Evolutionary conservation across 37 sponge, comb jelly and placozoan species (phyloP), one percentile per base, ranked within the genome.

Genomic region (Cliona cf. orientalis): DNA sequence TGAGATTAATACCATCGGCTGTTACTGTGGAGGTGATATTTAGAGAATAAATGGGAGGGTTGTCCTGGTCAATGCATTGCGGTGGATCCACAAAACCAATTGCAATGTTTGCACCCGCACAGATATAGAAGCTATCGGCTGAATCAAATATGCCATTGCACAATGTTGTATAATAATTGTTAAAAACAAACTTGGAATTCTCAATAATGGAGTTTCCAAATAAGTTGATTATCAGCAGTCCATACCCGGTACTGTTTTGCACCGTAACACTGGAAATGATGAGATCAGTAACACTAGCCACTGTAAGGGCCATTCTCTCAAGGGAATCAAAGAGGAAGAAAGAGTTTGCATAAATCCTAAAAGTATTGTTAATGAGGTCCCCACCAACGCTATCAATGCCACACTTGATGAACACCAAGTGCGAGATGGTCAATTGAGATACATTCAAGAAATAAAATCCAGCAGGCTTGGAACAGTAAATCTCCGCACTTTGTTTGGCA

Each of bases 161-260:
- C 5, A 49, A 14, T 19, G 53, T 9, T 6, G 28, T 26, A 22
- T 61, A 26, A 28, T 25, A 61, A 45, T 72, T 72, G 45, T 45
- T 72, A 11, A 25, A 42, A 7, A 42, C 9, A 19, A 72, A 72
- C 33, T 26, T 26, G 11, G 55, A 72, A 7, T 26, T 19, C 26
- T 4, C 29, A 4, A 72, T 45, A 9, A 7, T 35, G 26, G 73
- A 72, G 46, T 46, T n/a, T 45, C 73, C 73, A 29, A 72, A 9
- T 28, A 72, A 28, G n/a, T 72, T 72, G 7, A 19, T 5, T 14
- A 45, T 49, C 32, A 72, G 49, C 25, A 72, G 56, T 38, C 73
- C 73, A 38, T 46, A 45, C 26, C 73, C 73, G 5, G 33, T 46
- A 28, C 73, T 44, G 49, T 72, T 72, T 25, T 42, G 45, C 26